These are phyloP conservation scores for Dryas iulia DNA, from an alignment of 1,140 invertebrate species.

Conservation along the genomic window DNA sequence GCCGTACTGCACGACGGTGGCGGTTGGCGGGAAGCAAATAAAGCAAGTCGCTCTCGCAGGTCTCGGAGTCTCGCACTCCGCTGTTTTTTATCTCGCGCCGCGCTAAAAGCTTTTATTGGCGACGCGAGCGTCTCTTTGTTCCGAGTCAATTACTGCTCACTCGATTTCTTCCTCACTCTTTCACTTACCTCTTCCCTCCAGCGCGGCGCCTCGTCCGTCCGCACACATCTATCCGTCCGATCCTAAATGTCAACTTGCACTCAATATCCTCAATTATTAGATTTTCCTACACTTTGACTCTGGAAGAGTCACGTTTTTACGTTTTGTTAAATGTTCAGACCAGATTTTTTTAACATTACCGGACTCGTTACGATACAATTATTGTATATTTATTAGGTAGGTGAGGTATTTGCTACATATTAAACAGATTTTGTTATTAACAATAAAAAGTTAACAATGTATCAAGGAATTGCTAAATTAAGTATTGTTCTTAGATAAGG, in stretches of 20 bases:
- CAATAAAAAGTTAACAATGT: too few relatives aligned
- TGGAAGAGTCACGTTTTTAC: too few relatives aligned
- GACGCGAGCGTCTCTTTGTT: conserved; percentile 19
- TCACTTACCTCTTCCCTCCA: not conserved
- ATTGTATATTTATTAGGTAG: too few relatives aligned
- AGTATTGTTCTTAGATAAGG: too few relatives aligned
- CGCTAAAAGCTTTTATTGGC: conserved; percentile 25
- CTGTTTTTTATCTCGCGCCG: conserved; percentile 19
- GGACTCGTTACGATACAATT: too few relatives aligned
- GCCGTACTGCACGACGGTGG: not conserved
- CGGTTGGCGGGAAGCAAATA: conserved; percentile 1
- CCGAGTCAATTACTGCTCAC: conserved; percentile 23
- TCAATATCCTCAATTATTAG: not conserved
- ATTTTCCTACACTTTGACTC: not conserved
- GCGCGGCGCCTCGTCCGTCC: not conserved
- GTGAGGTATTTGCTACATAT: too few relatives aligned
- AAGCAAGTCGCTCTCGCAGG: conserved; percentile 1
- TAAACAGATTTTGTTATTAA: too few relatives aligned
- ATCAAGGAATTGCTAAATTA: too few relatives aligned
- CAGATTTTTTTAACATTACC: too few relatives aligned
- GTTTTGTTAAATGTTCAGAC: too few relatives aligned
- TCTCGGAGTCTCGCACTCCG: not conserved
- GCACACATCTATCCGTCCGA: not conserved
- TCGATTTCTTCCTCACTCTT: conserved; percentile 17
- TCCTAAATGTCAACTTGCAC: not conserved